Percentiles rank a stretch among this genome's conserved stretches.
phyloP scores from a whole-genome alignment of 2,797 vertebrate species.

The Acanthurus tractus region DNA sequence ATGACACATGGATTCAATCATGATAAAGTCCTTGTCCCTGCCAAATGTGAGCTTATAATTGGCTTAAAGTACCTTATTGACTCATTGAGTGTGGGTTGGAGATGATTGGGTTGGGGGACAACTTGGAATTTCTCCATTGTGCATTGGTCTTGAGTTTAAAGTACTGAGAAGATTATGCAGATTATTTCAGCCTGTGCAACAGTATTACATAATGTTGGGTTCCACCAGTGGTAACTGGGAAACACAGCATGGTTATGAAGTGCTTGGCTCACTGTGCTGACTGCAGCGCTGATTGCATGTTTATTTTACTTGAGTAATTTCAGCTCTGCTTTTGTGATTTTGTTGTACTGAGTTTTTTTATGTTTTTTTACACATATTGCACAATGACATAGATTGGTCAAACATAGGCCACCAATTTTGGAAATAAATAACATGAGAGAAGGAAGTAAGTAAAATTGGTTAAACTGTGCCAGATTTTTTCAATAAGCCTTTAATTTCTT shows the following conservation, averaged over 20 bases:
- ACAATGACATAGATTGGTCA: slow-evolving; percentile 7
- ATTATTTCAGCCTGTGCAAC: slow-evolving; percentile 22
- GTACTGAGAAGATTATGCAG: not conserved
- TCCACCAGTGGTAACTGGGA: slow-evolving; percentile 1
- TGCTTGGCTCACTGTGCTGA: slow-evolving; percentile 4
- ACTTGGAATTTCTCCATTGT: slow-evolving; percentile 43
- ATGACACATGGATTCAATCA: slow-evolving; percentile 61
- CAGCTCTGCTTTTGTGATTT: slow-evolving; percentile 22
- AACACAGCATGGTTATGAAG: slow-evolving; percentile 9
- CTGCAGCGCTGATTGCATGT: slow-evolving; percentile 7
- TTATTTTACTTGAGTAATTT: slow-evolving; percentile 23
- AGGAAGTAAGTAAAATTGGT: no score
- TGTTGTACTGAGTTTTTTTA: slow-evolving; percentile 27
- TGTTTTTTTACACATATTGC: slow-evolving; percentile 19
- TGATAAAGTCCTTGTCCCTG: slow-evolving; percentile 10
- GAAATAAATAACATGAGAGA: no score
- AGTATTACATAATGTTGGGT: slow-evolving; percentile 1
- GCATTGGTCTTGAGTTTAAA: slow-evolving; percentile 32
- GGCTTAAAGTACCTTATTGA: slow-evolving; percentile 39
- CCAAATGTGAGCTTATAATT: slow-evolving; percentile 57
- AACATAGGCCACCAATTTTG: not conserved
- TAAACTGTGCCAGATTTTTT: no score
- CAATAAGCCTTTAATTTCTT: no score
- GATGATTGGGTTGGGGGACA: slow-evolving; percentile 22
- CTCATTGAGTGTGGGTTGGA: slow-evolving; percentile 44